A percentile compares a stretch with the other conserved stretches of the same genome.
Evolutionary conservation across 1,140 invertebrate genomes (phyloP).

Genomic region (Bombus confusus): DNA sequence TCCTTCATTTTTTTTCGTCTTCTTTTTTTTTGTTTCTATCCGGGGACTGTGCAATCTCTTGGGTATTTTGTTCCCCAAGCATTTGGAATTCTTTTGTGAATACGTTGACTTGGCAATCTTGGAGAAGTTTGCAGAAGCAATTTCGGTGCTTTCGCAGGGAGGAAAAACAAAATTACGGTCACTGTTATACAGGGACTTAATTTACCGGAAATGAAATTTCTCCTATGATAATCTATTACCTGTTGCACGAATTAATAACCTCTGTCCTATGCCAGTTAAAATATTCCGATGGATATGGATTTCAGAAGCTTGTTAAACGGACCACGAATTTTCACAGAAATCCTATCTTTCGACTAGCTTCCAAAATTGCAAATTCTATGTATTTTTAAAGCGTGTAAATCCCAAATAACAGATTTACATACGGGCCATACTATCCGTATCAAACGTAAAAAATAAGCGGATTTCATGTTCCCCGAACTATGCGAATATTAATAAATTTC

Average conservation of each 20-base stretch:
- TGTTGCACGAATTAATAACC: conserved; percentile 17
- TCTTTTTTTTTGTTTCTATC: neutral
- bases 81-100: neutral
- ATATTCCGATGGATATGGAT: neutral
- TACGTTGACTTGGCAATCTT: neutral
- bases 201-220: conserved; percentile 5
- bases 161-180: conserved; percentile 13
- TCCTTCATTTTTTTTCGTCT: too few relatives aligned
- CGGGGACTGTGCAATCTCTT: neutral
- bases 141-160: neutral
- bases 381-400: too few relatives aligned
- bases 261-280: neutral
- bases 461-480: neutral
- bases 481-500: neutral
- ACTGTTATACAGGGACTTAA: conserved; percentile 7
- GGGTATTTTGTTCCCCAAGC: neutral
- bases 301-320: neutral
- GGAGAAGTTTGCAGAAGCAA: neutral
- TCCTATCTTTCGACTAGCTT: neutral
- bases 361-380: too few relatives aligned
- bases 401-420: too few relatives aligned
- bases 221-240: conserved; percentile 24
- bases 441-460: too few relatives aligned
- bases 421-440: too few relatives aligned
- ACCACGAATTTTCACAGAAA: neutral